These are phyloP conservation scores for Drosophila melanica DNA, from an alignment of 1,140 invertebrate genomes.

Conservation along the genomic window DNA sequence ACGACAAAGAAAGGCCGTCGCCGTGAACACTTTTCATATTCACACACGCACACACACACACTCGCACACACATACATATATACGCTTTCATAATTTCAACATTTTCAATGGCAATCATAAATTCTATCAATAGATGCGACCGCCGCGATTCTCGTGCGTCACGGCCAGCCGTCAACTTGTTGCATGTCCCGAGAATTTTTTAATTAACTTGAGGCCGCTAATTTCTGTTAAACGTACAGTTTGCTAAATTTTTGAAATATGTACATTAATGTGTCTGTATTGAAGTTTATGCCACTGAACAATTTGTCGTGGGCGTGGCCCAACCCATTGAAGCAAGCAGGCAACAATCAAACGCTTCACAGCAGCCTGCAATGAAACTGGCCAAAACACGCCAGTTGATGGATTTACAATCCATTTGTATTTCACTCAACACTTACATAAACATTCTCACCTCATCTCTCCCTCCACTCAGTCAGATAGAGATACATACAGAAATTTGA, in stretches of 20 bases:
- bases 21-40: conserved; percentile 24
- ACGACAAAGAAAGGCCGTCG: conserved; percentile 39
- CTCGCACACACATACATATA: neutral
- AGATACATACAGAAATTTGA: neutral
- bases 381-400: conserved; percentile 7
- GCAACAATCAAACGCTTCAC: neutral
- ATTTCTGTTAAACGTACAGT: conserved; percentile 39
- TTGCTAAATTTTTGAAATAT: conserved; percentile 23
- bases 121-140: conserved; percentile 55
- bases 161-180: conserved; percentile 77
- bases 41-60: neutral
- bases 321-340: conserved; percentile 28
- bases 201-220: conserved; percentile 57
- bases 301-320: conserved; percentile 24
- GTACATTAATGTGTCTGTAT: neutral
- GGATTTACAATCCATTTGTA: conserved; percentile 73
- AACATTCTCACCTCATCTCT: conserved; percentile 1
- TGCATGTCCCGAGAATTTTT: conserved; percentile 59
- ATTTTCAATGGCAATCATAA: conserved; percentile 72
- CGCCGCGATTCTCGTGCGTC: conserved; percentile 58
- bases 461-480: neutral
- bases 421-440: conserved; percentile 42
- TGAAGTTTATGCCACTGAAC: conserved; percentile 9
- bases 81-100: conserved; percentile 63
- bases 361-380: neutral